These are phyloP conservation scores for Chondrosia reniformis DNA, from an alignment of 37 sponge, comb jelly and placozoan species.

Conservation along the genomic window DNA sequence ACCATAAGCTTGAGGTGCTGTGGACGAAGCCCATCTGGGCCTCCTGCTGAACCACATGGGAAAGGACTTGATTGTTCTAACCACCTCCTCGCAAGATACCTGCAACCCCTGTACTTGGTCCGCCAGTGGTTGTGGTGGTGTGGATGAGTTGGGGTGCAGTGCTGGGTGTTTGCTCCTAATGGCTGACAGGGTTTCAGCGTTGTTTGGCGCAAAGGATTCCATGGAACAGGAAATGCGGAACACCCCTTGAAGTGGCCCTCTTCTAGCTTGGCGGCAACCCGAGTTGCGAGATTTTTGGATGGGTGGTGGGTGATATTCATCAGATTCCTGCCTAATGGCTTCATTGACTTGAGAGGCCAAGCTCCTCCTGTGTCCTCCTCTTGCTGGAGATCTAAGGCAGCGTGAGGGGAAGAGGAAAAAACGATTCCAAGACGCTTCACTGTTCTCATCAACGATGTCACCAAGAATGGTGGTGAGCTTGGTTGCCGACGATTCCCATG, in stretches of 20 bases:
- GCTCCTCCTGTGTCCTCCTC: neutral
- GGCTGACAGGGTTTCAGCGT: neutral
- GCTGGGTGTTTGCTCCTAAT: neutral
- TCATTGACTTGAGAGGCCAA: neutral
- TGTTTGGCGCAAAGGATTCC: neutral
- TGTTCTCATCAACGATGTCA: neutral
- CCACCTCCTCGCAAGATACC: neutral
- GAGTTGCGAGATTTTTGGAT: neutral
- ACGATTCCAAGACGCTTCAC: neutral
- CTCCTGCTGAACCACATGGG: neutral
- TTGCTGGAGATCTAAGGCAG: neutral
- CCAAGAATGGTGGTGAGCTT: neutral
- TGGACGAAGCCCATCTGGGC: too few relatives aligned
- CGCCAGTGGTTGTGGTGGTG: neutral
- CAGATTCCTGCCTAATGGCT: neutral
- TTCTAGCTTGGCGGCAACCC: too few relatives aligned
- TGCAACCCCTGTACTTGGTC: neutral
- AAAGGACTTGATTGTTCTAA: neutral
- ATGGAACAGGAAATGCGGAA: neutral
- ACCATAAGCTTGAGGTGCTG: neutral
- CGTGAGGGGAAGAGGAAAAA: neutral
- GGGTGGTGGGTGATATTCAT: neutral
- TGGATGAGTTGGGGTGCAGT: neutral
- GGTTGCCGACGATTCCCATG: neutral
- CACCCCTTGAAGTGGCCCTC: neutral